These are phyloP conservation scores for Lycocerus yunnanus DNA, from an alignment of 2,888 invertebrate genomes.

Conservation along the genomic window DNA sequence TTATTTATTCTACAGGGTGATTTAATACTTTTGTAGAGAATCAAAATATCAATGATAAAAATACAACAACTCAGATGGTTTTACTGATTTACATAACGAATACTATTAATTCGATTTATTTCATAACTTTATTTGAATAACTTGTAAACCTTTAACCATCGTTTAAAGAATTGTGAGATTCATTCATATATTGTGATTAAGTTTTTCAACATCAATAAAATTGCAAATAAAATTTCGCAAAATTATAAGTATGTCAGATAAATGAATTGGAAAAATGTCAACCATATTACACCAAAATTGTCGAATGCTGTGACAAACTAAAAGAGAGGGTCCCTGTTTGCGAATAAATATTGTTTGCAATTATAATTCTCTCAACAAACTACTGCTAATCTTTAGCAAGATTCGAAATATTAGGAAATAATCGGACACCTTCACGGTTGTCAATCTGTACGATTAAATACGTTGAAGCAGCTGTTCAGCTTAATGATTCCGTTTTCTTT, in stretches of 20 bases:
- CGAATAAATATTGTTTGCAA: constrained; percentile 17
- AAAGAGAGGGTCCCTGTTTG: background rate
- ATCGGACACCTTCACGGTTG: constrained; percentile 37
- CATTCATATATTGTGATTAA: background rate
- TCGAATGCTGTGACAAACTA: background rate
- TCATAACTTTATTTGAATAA: too few relatives aligned
- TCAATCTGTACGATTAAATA: constrained; percentile 37
- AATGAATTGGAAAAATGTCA: background rate
- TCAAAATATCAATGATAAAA: too few relatives aligned
- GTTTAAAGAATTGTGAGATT: too few relatives aligned
- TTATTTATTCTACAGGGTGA: too few relatives aligned
- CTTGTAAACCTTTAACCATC: too few relatives aligned
- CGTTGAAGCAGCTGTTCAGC: constrained; percentile 33
- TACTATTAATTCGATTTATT: too few relatives aligned
- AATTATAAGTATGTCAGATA: background rate
- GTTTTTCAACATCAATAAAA: background rate
- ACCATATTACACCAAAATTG: background rate
- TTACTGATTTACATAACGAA: too few relatives aligned
- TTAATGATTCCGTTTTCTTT: constrained; percentile 36
- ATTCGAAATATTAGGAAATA: constrained; percentile 37
- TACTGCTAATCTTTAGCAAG: constrained; percentile 19
- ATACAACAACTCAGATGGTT: too few relatives aligned
- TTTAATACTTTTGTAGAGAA: too few relatives aligned
- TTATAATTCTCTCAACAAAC: constrained; percentile 17
- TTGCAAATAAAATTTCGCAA: background rate